Evolutionary conservation across 64 coral and sea anemone genomes (phyloP), one percentile per base, ranked within the genome.

Genomic region (Actinia tenebrosa): DNA sequence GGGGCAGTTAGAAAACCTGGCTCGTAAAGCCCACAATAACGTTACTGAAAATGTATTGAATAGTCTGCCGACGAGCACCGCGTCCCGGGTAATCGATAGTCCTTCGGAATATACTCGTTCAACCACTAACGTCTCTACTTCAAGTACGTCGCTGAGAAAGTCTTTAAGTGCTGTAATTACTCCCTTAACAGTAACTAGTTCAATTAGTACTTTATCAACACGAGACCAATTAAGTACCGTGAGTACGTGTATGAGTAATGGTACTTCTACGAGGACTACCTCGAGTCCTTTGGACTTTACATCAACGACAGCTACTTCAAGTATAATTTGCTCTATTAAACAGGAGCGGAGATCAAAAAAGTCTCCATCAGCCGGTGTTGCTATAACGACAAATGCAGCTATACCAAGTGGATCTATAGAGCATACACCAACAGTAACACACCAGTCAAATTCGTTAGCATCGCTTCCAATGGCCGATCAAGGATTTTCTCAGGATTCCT

Each of bases 1-100:
- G 23, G 88, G 85, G 46, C 80, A 85, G 42, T 89, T 90, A 56
- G 88, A 93, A 50, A 53, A 26, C 60, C 79, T 81, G 23, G 79
- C 79, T 23, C 44, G 18, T 18, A 47, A 53, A 7, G 22, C 46
- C 19, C 19, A 81, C 50, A 22, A 10, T 14, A 30, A 30, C n/a
- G 5, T 23, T 61, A 61, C 11, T 3, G 18, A 15, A 16, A 16
- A 61, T 61, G 60, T 4, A 61, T 15, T 61, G 15, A 61, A 18
- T 18, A 4, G 13, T 16, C 16, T 19, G 15, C 3, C 16, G 15
- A 61, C 60, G 16, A 61, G 4, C 3, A 61, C 13, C 53, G 5
- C 82, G 15, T 37, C 30, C 30, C 30, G 30, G 30, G 30, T 37
- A 37, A 37, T 37, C 30, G 30, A 37, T 37, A 37, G 30, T 37